Evolutionary conservation across 2,888 invertebrate genomes (phyloP), one percentile per base, ranked within the genome.

Genomic region (Oxyscelio sp.): DNA sequence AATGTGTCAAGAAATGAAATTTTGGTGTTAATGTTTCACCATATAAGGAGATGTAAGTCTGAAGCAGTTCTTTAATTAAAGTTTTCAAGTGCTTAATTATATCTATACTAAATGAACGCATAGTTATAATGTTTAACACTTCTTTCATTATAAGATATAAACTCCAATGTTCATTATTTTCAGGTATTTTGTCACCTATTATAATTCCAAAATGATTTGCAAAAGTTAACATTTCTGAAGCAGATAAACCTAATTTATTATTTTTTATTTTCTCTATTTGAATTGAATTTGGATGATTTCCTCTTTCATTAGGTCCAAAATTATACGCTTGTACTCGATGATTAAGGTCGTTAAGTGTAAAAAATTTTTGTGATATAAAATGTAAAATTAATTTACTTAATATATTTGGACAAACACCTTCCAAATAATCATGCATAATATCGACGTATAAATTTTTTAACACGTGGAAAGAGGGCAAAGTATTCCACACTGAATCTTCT

Each of bases 401-500:
- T 19, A 68, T n/a, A 21, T 68, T 27, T 17, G 59, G 68, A 21
- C 9, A 48, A 9, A 77, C 66, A 4, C 68, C 68, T 61, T 78
- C 68, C 4, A 78, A 0, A 8, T 52, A 68, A 19, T 68, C 59
- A 15, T 75, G 77, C 63, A 75, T 65, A 6, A 65, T 56, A 34
- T 75, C 65, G 6, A 24, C 56, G 21, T 34, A 65, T 4, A 65
- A n/a, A 48, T 75, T 75, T 22, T 65, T 4, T 11, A 66, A 17
- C 0, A 50, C 59, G 27, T 77, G 66, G 40, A 66, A 77, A 5
- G 54, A 66, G 1, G 66, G 65, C 40, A 77, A 40, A 48, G 4
- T 22, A 68, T 77, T 65, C 56, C 56, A 77, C n/a, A 75, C 34
- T 5, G 15, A 24, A n/a, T 66, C 27, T 48, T 75, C 66, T 38